A percentile compares a stretch with the other conserved stretches of the same genome.
Evolutionary conservation across 2,797 vertebrate genomes (phyloP).

Genomic region (Pangasius mekongensis): DNA sequence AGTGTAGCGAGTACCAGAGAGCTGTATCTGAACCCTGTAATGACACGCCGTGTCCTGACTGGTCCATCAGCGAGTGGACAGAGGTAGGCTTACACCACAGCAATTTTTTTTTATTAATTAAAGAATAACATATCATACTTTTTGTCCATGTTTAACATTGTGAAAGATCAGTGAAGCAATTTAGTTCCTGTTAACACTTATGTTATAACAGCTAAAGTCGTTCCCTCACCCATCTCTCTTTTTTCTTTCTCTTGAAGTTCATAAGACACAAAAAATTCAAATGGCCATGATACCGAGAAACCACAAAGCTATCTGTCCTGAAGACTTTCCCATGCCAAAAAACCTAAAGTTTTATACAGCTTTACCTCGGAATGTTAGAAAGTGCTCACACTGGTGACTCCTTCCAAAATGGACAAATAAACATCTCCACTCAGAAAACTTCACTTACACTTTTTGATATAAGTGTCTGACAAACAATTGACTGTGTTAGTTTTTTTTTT

Average conservation of each 20-base stretch:
- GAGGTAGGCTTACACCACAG: slow-evolving; percentile 77
- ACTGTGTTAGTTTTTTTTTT: too few species aligned
- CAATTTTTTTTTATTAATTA: not conserved
- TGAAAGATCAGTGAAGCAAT: not conserved
- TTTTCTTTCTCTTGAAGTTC: not conserved
- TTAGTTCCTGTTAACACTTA: not conserved
- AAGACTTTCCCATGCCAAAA: not conserved
- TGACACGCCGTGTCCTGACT: slow-evolving; percentile 86
- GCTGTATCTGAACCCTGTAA: slow-evolving; percentile 80
- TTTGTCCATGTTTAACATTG: not conserved
- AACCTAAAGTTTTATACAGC: not conserved
- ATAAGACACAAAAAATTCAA: not conserved
- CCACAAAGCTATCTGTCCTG: not conserved
- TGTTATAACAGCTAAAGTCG: not conserved
- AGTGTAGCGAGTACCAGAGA: slow-evolving; percentile 82
- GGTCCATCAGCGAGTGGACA: slow-evolving; percentile 90
- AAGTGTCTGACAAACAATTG: not conserved
- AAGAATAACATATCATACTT: not conserved
- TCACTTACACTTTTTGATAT: not conserved
- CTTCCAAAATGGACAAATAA: not conserved
- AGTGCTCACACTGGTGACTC: not conserved
- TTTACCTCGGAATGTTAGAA: not conserved
- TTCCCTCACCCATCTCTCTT: not conserved
- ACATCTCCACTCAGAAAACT: not conserved
- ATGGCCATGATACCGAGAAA: not conserved